These are phyloP conservation scores for Sebastes itinus DNA, from an alignment of 2,797 vertebrate genomes.

Conservation along the genomic window DNA sequence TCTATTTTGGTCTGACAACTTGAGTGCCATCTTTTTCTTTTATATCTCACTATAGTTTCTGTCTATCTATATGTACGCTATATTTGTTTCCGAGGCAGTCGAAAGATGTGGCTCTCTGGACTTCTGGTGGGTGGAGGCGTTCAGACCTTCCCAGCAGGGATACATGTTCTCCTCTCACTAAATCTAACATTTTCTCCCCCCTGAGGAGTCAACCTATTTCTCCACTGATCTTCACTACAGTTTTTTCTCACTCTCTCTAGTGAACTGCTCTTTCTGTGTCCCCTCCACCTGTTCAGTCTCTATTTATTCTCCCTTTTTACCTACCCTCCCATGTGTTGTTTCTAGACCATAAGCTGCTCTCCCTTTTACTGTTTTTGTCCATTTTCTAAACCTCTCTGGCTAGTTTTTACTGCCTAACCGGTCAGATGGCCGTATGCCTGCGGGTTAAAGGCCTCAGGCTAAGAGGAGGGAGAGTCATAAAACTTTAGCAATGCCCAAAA, in stretches of 20 bases:
- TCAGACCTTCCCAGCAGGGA: constrained; percentile 24
- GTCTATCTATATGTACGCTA: constrained; percentile 8
- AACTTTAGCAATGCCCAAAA: constrained; percentile 21
- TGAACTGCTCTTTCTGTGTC: constrained; percentile 21
- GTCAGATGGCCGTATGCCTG: constrained; percentile 25
- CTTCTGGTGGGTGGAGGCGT: background rate
- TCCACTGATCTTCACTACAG: constrained; percentile 23
- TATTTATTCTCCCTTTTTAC: constrained; percentile 5
- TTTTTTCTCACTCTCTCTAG: constrained; percentile 14
- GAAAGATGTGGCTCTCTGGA: constrained; percentile 17
- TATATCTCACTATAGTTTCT: constrained; percentile 19
- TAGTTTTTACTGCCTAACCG: constrained; percentile 16
- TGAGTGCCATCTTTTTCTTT: constrained; percentile 36
- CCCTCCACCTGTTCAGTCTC: constrained; percentile 17
- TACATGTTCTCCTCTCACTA: constrained; percentile 21
- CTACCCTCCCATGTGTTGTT: constrained; percentile 10
- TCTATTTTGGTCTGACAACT: constrained; percentile 40
- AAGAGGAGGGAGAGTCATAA: constrained; percentile 4
- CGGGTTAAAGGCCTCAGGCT: constrained; percentile 46
- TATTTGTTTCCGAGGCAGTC: constrained; percentile 25
- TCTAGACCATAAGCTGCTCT: constrained; percentile 15
- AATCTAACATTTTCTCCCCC: constrained; percentile 33
- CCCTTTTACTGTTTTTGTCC: constrained; percentile 16
- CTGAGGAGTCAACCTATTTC: constrained; percentile 41
- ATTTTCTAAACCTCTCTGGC: background rate